Evolutionary conservation across 2,113 vertebrate species (phyloP).

Genomic region (Rhinolophus ferrumequinum): DNA sequence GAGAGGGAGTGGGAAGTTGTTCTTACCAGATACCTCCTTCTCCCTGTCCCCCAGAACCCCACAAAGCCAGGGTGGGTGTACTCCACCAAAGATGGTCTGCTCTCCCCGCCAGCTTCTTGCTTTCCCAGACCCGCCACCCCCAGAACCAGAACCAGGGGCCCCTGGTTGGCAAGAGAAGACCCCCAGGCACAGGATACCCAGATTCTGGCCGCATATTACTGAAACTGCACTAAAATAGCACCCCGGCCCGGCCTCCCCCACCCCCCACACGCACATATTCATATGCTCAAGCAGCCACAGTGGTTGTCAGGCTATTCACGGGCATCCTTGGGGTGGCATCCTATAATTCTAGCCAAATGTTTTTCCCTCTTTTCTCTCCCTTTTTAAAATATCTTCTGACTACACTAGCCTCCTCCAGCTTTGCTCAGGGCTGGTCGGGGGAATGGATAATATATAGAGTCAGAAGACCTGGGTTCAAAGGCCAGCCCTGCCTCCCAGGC

Average conservation of each 20-base stretch:
- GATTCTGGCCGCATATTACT: not conserved
- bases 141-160: not conserved
- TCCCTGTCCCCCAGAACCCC: too few relatives aligned
- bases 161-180: not conserved
- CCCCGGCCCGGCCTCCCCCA: not conserved
- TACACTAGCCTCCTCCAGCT: not conserved
- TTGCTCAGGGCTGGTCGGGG: not conserved
- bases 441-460: fast-evolving
- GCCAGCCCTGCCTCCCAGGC: not conserved
- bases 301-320: not conserved
- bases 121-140: not conserved
- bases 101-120: not conserved
- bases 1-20: not conserved
- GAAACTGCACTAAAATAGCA: not conserved
- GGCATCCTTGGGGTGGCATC: fast-evolving
- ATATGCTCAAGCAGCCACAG: not conserved
- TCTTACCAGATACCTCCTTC: not conserved
- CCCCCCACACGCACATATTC: fast-evolving
- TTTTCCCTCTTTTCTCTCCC: not conserved
- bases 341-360: not conserved
- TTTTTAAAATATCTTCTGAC: not conserved
- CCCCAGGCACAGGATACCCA: not conserved
- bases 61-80: not conserved
- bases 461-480: not conserved
- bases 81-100: not conserved